phyloP scores from a whole-genome alignment of 64 coral and sea anemone species.

The Porites australiensis region DNA sequence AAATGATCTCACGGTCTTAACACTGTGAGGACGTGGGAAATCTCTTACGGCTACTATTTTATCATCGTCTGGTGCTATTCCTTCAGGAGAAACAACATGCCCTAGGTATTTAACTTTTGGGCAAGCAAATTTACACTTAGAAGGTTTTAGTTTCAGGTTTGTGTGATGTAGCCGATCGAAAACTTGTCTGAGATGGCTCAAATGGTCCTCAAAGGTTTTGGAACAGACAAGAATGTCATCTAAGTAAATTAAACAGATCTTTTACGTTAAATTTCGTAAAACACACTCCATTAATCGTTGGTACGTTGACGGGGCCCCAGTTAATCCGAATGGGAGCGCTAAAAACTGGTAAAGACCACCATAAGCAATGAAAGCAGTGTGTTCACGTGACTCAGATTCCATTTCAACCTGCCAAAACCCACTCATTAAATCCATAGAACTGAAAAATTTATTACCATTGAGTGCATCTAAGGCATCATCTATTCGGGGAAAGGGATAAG shows the following conservation, averaged over 20 bases:
- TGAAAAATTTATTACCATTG: neutral
- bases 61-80: neutral
- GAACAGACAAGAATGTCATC: no score
- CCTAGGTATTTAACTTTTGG: conserved; percentile 3
- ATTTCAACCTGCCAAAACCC: neutral
- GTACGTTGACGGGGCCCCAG: no score
- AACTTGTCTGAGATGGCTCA: no score
- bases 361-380: neutral
- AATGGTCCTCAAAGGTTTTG: no score
- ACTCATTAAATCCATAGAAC: neutral
- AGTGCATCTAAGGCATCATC: neutral
- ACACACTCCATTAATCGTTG: no score
- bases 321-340: no score
- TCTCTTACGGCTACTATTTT: neutral
- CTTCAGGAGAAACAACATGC: conserved; percentile 34
- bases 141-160: conserved; percentile 46
- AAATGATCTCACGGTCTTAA: neutral
- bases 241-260: no score
- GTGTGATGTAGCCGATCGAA: no score
- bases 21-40: neutral
- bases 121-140: conserved; percentile 1
- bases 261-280: no score
- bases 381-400: neutral
- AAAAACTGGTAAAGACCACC: no score
- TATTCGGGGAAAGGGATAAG: neutral